These are phyloP conservation scores for Unio delphinus DNA, from an alignment of 2,888 invertebrate genomes.

Conservation along the genomic window DNA sequence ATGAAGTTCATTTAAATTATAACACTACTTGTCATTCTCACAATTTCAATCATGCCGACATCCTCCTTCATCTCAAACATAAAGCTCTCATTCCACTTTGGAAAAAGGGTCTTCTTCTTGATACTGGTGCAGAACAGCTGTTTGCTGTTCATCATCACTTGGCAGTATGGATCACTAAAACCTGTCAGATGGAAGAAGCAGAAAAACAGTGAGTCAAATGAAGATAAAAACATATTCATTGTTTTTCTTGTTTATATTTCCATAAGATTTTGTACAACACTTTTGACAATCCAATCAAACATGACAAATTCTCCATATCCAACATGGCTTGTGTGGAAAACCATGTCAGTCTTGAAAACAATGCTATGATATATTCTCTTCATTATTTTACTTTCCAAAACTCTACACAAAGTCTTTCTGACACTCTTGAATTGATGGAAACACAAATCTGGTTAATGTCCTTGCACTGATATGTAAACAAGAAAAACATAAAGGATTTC, in stretches of 20 bases:
- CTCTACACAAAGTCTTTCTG: too few species aligned
- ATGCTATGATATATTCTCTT: too few species aligned
- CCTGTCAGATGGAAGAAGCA: constrained; percentile 51
- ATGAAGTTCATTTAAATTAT: neutral
- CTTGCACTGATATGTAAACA: too few species aligned
- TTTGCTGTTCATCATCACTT: constrained; percentile 73
- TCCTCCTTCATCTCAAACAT: constrained; percentile 73
- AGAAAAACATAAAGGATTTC: too few species aligned
- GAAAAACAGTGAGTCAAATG: neutral
- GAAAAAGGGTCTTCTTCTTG: constrained; percentile 75
- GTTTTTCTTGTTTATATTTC: neutral
- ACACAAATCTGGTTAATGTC: too few species aligned
- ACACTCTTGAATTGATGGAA: too few species aligned
- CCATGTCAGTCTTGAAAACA: too few species aligned
- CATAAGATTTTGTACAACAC: neutral
- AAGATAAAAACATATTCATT: neutral
- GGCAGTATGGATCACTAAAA: constrained; percentile 76
- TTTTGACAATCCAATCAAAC: neutral
- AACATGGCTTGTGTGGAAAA: too few species aligned
- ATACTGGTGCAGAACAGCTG: constrained; percentile 74
- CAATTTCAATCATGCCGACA: constrained; percentile 73
- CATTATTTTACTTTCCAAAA: too few species aligned
- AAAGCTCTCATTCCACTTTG: constrained; percentile 75
- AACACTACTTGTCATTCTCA: constrained; percentile 54
- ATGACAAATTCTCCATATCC: neutral